phyloP scores from a whole-genome alignment of 2,888 invertebrate species.

The Lissonota sp. region DNA sequence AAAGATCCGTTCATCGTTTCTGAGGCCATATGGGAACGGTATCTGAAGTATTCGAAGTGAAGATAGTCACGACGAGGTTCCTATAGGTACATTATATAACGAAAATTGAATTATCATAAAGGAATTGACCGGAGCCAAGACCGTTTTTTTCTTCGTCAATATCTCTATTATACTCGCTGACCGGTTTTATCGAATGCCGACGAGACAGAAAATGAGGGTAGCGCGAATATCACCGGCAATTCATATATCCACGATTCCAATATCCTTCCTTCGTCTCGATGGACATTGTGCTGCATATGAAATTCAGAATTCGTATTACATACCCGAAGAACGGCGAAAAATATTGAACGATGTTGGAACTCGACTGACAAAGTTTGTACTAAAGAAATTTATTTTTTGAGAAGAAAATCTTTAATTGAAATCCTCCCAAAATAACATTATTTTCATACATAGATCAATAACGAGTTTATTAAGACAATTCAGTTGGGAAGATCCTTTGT shows the following conservation, averaged over 20 bases:
- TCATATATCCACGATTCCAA: slow-evolving; percentile 54
- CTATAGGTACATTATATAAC: slow-evolving; percentile 31
- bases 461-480: no score
- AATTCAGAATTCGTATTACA: slow-evolving; percentile 70
- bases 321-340: slow-evolving; percentile 27
- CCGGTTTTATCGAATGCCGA: slow-evolving; percentile 73
- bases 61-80: neutral
- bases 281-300: slow-evolving; percentile 60
- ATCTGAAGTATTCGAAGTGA: slow-evolving; percentile 28
- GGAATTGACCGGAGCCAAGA: slow-evolving; percentile 72
- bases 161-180: slow-evolving; percentile 64
- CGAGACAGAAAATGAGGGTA: slow-evolving; percentile 70
- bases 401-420: no score
- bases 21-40: slow-evolving; percentile 6
- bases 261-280: slow-evolving; percentile 54
- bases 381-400: neutral
- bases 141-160: slow-evolving; percentile 54
- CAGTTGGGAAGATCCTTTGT: no score
- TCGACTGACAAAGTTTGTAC: neutral
- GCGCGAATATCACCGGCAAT: slow-evolving; percentile 41
- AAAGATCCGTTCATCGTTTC: slow-evolving; percentile 23
- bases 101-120: slow-evolving; percentile 80
- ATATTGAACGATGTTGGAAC: slow-evolving; percentile 18
- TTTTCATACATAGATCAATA: no score
- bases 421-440: no score